Evolutionary conservation across 2,888 invertebrate species (phyloP).

Genomic region (Epinotia nisella): DNA sequence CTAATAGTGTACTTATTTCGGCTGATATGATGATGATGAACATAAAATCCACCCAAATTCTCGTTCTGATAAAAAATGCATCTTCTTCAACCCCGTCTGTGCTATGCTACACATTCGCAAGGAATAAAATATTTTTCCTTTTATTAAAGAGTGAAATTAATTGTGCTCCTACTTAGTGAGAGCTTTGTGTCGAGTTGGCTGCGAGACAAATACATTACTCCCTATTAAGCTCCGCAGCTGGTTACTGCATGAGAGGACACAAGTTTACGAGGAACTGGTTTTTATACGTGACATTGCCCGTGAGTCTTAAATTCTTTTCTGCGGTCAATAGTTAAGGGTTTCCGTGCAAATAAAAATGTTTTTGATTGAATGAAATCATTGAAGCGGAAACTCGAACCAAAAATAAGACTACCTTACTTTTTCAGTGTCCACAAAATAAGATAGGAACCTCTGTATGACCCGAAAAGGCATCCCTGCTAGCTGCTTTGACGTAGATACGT

Average conservation of each 20-base stretch:
- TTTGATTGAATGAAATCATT: too few relatives aligned
- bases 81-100: background rate
- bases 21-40: too few relatives aligned
- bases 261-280: background rate
- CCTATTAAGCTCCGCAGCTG: background rate
- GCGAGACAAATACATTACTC: constrained; percentile 13
- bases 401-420: too few relatives aligned
- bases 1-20: too few relatives aligned
- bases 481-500: too few relatives aligned
- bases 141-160: constrained; percentile 18
- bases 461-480: too few relatives aligned
- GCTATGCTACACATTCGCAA: background rate
- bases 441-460: too few relatives aligned
- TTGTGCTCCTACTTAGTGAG: constrained; percentile 4
- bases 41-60: background rate
- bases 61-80: background rate
- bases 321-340: too few relatives aligned
- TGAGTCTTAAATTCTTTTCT: too few relatives aligned
- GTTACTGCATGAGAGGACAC: background rate
- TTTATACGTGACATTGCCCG: background rate
- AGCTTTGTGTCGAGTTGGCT: constrained; percentile 7
- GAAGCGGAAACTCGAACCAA: too few relatives aligned
- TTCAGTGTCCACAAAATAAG: too few relatives aligned
- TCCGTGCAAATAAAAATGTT: too few relatives aligned
- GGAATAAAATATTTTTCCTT: constrained; percentile 11